Conservation (phyloP, 2,113 vertebrate species). For the Brienomyrus brachyistius region DNA sequence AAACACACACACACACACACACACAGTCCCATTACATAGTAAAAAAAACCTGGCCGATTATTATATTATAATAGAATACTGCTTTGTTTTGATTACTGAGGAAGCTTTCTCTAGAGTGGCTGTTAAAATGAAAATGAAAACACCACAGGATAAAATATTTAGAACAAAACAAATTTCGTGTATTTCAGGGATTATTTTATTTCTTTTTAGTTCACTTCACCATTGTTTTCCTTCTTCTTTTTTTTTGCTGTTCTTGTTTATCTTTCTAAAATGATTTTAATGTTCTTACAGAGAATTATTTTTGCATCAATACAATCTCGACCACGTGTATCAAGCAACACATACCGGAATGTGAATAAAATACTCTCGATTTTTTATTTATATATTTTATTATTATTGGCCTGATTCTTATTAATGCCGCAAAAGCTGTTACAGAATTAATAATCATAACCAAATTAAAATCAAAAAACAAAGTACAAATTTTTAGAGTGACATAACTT, state of each 20-base stretch:
- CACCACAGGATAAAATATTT: neutral
- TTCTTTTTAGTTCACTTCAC: neutral
- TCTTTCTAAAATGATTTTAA: neutral
- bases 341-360: neutral
- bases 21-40: neutral
- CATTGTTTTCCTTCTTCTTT: neutral
- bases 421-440: slow-evolving; percentile 6
- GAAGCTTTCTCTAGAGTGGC: neutral
- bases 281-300: slow-evolving; percentile 5
- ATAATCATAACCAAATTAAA: neutral
- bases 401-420: neutral
- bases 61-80: neutral
- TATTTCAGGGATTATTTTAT: neutral
- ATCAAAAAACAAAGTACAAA: slow-evolving; percentile 1
- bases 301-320: neutral
- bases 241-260: neutral
- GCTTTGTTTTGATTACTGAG: neutral
- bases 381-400: neutral
- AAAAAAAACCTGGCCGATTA: neutral
- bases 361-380: neutral
- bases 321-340: slow-evolving; percentile 10
- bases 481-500: neutral
- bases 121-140: neutral
- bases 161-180: neutral
- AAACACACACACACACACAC: slow-evolving; percentile 1